Percentiles rank a stretch among this genome's conserved stretches.
Conservation (phyloP, 2,888 invertebrate species). For the Litoditis marina region DNA sequence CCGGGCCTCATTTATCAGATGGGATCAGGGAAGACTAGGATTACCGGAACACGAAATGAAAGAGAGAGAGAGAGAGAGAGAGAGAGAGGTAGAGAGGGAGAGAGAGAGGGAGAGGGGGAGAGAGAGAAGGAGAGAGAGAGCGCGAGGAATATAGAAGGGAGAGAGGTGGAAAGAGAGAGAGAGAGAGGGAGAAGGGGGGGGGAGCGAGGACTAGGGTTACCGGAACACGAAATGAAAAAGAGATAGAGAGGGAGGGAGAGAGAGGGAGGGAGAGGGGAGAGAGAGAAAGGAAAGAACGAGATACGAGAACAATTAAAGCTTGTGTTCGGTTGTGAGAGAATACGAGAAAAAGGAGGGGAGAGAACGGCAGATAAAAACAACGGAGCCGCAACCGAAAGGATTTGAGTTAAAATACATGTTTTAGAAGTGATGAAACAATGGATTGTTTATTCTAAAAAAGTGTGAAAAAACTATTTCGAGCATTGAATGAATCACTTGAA, state of each 20-base stretch:
- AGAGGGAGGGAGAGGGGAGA: neutral
- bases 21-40: neutral
- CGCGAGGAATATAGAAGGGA: neutral
- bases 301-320: too few species aligned
- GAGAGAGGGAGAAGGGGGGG: neutral
- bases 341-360: too few species aligned
- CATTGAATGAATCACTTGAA: too few species aligned
- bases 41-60: neutral
- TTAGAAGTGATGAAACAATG: too few species aligned
- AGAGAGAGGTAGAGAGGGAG: constrained; percentile 8
- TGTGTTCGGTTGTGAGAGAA: too few species aligned
- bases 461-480: too few species aligned
- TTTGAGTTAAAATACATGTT: too few species aligned
- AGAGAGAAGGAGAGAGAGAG: neutral
- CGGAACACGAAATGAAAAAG: constrained; percentile 4
- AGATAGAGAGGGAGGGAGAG: constrained; percentile 4
- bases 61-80: constrained; percentile 8
- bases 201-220: neutral
- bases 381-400: too few species aligned
- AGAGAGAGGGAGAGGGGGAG: neutral
- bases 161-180: constrained; percentile 6
- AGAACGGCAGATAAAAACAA: too few species aligned
- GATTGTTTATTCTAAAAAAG: too few species aligned
- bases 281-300: neutral
- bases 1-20: constrained; percentile 4